A percentile compares a stretch with the other conserved stretches of the same genome.
These are phyloP conservation scores for Drosophila burlai DNA, from an alignment of 1,140 invertebrate species.

Conservation along the genomic window DNA sequence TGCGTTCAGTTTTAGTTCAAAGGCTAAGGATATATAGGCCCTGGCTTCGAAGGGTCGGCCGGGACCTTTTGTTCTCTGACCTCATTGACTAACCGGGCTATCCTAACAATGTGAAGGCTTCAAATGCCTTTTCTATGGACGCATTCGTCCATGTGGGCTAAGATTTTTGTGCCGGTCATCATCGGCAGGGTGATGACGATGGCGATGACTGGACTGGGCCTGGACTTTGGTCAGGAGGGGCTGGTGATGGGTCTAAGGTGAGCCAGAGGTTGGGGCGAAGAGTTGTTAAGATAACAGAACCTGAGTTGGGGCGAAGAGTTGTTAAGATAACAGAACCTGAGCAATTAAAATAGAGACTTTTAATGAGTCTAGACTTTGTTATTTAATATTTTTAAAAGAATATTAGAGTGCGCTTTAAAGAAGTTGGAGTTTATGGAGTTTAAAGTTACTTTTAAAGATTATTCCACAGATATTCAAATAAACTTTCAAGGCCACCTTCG, in stretches of 20 bases:
- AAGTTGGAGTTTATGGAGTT: neutral
- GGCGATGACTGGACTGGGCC: constrained; percentile 10
- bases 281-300: constrained; percentile 42
- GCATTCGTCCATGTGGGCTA: constrained; percentile 76
- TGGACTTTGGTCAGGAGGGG: constrained; percentile 6
- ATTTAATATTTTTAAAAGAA: neutral
- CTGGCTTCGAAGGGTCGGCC: constrained; percentile 33
- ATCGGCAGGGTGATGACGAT: constrained; percentile 46
- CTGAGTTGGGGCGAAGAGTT: constrained; percentile 50
- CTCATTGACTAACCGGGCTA: constrained; percentile 67
- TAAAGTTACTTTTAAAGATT: neutral
- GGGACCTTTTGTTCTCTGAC: constrained; percentile 70
- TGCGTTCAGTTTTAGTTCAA: constrained; percentile 65
- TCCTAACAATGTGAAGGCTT: constrained; percentile 72
- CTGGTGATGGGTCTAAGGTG: constrained; percentile 22
- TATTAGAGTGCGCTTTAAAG: neutral
- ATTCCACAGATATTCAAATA: neutral
- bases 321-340: constrained; percentile 1
- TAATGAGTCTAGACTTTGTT: neutral
- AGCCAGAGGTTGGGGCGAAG: constrained; percentile 49
- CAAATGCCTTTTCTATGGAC: constrained; percentile 76
- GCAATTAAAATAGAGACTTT: neutral
- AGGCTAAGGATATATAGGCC: constrained; percentile 55
- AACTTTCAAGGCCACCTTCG: constrained; percentile 55
- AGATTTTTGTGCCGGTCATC: constrained; percentile 81